These are phyloP conservation scores for Cyanistes caeruleus DNA, from an alignment of 2,113 vertebrate genomes.

Conservation along the genomic window DNA sequence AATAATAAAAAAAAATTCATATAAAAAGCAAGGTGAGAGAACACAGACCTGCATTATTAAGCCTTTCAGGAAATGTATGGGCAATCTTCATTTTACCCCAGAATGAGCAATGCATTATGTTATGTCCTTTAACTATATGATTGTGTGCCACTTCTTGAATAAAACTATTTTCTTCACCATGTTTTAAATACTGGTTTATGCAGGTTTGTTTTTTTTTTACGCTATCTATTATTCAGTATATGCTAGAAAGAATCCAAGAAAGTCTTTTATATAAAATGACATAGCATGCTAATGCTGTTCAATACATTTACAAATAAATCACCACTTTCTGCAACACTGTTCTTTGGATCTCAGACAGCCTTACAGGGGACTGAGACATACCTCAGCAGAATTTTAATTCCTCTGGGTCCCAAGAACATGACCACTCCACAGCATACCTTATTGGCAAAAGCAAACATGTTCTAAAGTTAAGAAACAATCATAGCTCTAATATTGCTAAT, in stretches of 20 bases:
- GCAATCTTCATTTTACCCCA: background rate
- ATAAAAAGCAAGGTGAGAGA: background rate
- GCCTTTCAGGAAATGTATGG: background rate
- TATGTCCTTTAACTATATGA: background rate
- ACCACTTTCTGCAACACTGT: background rate
- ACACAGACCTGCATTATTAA: background rate
- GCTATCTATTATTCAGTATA: background rate
- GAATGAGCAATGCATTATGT: background rate
- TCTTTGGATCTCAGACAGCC: background rate
- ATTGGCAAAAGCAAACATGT: background rate
- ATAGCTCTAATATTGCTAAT: background rate
- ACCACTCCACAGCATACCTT: background rate
- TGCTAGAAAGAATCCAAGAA: background rate
- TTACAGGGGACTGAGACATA: background rate
- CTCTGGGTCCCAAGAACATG: background rate
- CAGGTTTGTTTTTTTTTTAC: background rate
- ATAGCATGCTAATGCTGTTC: background rate
- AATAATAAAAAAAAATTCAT: background rate
- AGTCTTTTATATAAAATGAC: background rate
- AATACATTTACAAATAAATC: slow-evolving; percentile 9
- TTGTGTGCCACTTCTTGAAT: background rate
- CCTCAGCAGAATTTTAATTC: background rate
- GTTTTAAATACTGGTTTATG: background rate
- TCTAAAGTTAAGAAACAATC: background rate
- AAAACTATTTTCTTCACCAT: background rate